Conservation (phyloP, 2,888 invertebrate species). For the Endotricha flammealis region DNA sequence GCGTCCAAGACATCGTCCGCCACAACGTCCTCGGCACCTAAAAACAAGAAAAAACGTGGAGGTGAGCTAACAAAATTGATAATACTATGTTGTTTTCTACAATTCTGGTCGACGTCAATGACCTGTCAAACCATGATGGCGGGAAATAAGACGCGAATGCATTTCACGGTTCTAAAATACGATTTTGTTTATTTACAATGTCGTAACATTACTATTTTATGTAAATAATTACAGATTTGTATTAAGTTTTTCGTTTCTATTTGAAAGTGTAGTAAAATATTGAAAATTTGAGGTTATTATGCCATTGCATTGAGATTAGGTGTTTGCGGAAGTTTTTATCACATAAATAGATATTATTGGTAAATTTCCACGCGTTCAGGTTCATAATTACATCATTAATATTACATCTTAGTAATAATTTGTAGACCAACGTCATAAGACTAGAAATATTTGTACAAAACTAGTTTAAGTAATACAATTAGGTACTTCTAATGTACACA, state of each 20-base stretch:
- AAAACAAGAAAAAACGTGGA: conserved; percentile 74
- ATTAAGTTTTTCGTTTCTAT: too few relatives aligned
- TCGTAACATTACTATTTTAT: conserved; percentile 2
- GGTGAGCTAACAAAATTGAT: conserved; percentile 45
- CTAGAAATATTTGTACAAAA: too few relatives aligned
- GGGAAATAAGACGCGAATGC: conserved; percentile 56
- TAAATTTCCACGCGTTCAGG: not conserved
- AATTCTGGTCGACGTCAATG: conserved; percentile 67
- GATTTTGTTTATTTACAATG: conserved; percentile 26
- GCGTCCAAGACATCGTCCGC: conserved; percentile 63
- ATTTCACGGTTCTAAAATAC: conserved; percentile 26
- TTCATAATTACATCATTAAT: too few relatives aligned
- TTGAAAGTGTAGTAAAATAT: too few relatives aligned
- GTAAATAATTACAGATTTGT: too few relatives aligned
- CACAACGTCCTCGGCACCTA: conserved; percentile 51
- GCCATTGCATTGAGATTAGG: conserved; percentile 7
- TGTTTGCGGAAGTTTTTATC: conserved; percentile 1
- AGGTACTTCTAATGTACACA: too few relatives aligned
- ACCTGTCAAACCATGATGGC: conserved; percentile 74
- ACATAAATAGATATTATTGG: not conserved
- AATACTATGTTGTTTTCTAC: conserved; percentile 67
- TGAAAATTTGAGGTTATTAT: conserved; percentile 31
- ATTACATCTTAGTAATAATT: too few relatives aligned
- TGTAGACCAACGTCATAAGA: too few relatives aligned
- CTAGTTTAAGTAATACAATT: too few relatives aligned